These are phyloP conservation scores for Drosophila subquinaria DNA, from an alignment of 2,888 invertebrate species.

Conservation along the genomic window DNA sequence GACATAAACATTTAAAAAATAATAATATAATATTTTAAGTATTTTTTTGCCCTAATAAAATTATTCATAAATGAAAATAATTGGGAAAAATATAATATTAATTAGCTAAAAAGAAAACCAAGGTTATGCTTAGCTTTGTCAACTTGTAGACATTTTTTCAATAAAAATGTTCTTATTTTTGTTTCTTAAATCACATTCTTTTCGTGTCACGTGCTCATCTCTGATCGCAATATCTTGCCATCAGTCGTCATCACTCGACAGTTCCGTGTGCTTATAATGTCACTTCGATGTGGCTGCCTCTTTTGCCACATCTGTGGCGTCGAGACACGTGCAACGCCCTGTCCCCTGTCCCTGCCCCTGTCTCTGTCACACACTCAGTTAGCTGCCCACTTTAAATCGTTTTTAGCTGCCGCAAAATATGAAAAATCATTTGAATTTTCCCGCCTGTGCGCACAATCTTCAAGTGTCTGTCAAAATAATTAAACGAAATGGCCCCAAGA, in stretches of 20 bases:
- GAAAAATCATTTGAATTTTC: slow-evolving; percentile 64
- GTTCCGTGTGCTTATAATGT: slow-evolving; percentile 56
- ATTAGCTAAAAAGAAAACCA: too few relatives aligned
- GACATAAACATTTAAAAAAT: not conserved
- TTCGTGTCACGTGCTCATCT: slow-evolving; percentile 18
- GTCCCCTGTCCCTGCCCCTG: slow-evolving; percentile 1
- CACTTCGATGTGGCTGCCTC: slow-evolving; percentile 53
- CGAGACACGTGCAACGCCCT: slow-evolving; percentile 59
- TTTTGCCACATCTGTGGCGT: slow-evolving; percentile 30
- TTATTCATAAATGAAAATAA: too few relatives aligned
- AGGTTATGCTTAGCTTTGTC: too few relatives aligned
- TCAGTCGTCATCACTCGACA: slow-evolving; percentile 44
- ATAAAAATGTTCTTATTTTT: not conserved
- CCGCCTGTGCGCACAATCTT: slow-evolving; percentile 44
- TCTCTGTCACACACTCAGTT: slow-evolving; percentile 42
- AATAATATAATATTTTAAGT: not conserved
- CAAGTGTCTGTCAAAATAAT: slow-evolving; percentile 80
- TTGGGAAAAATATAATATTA: too few relatives aligned
- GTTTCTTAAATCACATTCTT: not conserved
- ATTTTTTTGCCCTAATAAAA: too few relatives aligned
- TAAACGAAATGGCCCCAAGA: slow-evolving; percentile 73
- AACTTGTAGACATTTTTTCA: not conserved
- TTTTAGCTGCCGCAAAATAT: slow-evolving; percentile 59
- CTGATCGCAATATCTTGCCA: not conserved
- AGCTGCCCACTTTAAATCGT: slow-evolving; percentile 45